Base-by-base conservation (phyloP, 2,888 invertebrate species). In the Calameuta pallipes region DNA sequence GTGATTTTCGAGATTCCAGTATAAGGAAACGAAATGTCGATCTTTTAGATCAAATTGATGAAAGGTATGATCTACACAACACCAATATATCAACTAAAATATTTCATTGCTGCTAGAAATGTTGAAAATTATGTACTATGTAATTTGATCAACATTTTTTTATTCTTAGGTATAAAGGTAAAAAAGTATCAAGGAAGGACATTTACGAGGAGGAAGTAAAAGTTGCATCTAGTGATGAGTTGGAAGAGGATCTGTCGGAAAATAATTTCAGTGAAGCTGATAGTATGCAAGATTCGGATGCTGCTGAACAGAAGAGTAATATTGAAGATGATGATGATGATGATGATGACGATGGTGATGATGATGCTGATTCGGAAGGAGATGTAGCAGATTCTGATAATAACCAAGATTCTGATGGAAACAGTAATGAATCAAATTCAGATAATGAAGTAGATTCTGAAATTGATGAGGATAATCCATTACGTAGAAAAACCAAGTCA, bases 1-100 rank as follows among this genome's bases (percentile, higher is more conserved):
- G 93, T 82, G 93, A 93, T 23, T 92, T 93, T 79, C 91, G 91
- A 3, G 89, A 92, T 37, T 93, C 94, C n/a, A 94, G 95, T 83
- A 94, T 96, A 87, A 93, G 96, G n/a, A 95, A 94, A 87, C 92
- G 93, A 85, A 96, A 95, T 89, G 92, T 94, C 2, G 93, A 94
- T 88, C 92, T 95, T 75, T 88, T 97, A 37, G 95, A 95, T 80
- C 94, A 96, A 82, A 91, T 94, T 31, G 96, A 96, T 90, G 93
- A 93, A 80, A 95, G 95, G 91, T 90, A 83, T 81, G 70, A 23
- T 13, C 1, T 31, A 30, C 23, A 30, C 1, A 31, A 11, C 31
- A 33, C 9, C 12, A 71, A 11, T 71, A 68, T 30, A 69, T 78
- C 68, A n/a, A 1, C 56, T 68, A 3, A 56, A 56, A 9, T 68